Percentiles rank a stretch among this genome's conserved stretches.
phyloP scores from a whole-genome alignment of 1,140 invertebrate genomes.

The Lepidurus packardi region DNA sequence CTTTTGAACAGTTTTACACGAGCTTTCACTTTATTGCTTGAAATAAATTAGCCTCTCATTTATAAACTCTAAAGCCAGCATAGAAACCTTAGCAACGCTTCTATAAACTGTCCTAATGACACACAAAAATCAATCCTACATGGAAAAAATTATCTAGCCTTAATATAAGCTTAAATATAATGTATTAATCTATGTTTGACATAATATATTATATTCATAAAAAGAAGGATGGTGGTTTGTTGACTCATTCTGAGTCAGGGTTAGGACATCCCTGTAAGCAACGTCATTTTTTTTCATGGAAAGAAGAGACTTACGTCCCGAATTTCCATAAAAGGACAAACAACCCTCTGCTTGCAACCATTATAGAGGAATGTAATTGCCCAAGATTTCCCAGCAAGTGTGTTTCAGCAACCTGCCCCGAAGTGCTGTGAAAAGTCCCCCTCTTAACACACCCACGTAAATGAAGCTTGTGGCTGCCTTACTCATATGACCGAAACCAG shows the following conservation, averaged over 20 bases:
- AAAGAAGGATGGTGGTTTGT: neutral
- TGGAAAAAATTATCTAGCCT: too few relatives aligned
- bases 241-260: conserved; percentile 2
- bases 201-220: too few relatives aligned
- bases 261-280: conserved; percentile 21
- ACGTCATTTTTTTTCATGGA: neutral
- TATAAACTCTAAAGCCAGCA: too few relatives aligned
- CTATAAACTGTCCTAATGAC: too few relatives aligned
- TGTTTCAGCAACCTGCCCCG: neutral
- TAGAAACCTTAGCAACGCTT: too few relatives aligned
- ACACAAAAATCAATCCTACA: too few relatives aligned
- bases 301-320: neutral
- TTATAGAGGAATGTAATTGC: conserved; percentile 10
- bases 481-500: neutral
- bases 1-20: neutral
- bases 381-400: neutral
- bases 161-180: too few relatives aligned
- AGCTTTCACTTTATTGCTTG: neutral
- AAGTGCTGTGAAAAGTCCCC: neutral
- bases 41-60: too few relatives aligned
- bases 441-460: neutral
- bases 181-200: too few relatives aligned
- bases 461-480: neutral
- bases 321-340: conserved; percentile 20
- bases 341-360: neutral